Evolutionary conservation across 2,888 invertebrate genomes (phyloP), one percentile per base, ranked within the genome.

Genomic region (Spisula subtruncata): DNA sequence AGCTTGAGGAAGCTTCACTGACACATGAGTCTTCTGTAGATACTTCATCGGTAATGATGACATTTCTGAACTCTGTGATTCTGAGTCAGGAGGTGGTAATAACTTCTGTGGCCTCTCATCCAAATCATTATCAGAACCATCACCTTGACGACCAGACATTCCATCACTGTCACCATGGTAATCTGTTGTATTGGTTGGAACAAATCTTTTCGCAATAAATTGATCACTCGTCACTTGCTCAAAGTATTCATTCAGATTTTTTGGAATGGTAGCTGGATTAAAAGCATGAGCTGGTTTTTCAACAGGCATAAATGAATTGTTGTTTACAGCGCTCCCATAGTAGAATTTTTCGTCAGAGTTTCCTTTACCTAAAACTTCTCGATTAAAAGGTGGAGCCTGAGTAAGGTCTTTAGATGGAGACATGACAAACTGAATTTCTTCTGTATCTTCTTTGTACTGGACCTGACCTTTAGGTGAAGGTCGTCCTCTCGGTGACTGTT

Each of bases 1-100:
- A 6, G 91, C 90, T 46, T 91, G 91, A 12, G 92, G 92, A 20
- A 92, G 83, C 56, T 90, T 92, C 18, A 92, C 92, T 51, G 92
- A 92, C 16, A 92, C 92, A 46, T 92, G 92, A 14, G 90, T 91
- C 32, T 86, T 86, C 81, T 88, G 92, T 29, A 92, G 32, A 80
- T 89, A 90, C 41, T 92, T 89, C 83, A 90, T 87, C 18, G 83
- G 89, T 6, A 80, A 82, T 12, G 84, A 75, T 48, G 89, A 82
- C 16, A 88, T 86, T 18, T 41, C 56, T n/a, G 90, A 35, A 86
- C 66, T 89, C 20, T 79, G 83, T 5, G 71, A 29, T 25, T 86
- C 86, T 60, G 79, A 35, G 20, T 51, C 75, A 35, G 71, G 82
- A 12, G 60, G 32, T 20, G 54, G 48, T 12, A 80, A 12, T 54